Base-by-base conservation (phyloP, 2,113 vertebrate species). In the Solea senegalensis region DNA sequence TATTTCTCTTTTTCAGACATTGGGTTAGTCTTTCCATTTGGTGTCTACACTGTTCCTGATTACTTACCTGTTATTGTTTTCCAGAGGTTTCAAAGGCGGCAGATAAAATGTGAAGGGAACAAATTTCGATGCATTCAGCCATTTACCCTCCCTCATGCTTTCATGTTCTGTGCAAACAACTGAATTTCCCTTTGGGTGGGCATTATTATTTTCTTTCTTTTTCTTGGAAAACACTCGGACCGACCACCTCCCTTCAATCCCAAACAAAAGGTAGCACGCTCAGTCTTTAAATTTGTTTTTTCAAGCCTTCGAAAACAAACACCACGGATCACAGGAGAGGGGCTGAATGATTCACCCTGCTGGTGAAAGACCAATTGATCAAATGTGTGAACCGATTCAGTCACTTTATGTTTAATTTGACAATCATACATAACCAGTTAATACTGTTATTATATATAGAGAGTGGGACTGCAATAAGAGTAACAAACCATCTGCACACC, bases 271-370 rank as follows among this genome's bases (percentile, higher is more conserved):
- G 48, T 48, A 48, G 73, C 12, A 14, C 66, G 3, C 34, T 45
- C 46, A 82, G 80, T 77, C 48, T 26, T 55, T 48, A 60, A 9
- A 82, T 76, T 79, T 86, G 12, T 86, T 90, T 82, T 86, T 80
- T 69, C 9, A 71, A 50, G 61, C 65, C 53, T 79, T 60, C 58
- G 4, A 61, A 61, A 90, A 87, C 69, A 90, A 90, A 86, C 79
- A 74, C 50, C 43, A 13, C 52, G 67, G 59, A 72, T 80, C 82
- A 85, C 52, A 88, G 69, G 21, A 7, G 7, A 58, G 6, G 60
- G 59, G 63, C 54, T 74, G 67, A 80, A 55, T 16, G 6, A 74
- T 44, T 64, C 14, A 66, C 9, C 15, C 45, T 44, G 34, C 16
- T 34, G 9, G 43, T 69, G 27, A 66, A 59, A 58, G 54, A 77